Base-by-base conservation (phyloP, 2,113 vertebrate genomes). In the Clarias batrachus region DNA sequence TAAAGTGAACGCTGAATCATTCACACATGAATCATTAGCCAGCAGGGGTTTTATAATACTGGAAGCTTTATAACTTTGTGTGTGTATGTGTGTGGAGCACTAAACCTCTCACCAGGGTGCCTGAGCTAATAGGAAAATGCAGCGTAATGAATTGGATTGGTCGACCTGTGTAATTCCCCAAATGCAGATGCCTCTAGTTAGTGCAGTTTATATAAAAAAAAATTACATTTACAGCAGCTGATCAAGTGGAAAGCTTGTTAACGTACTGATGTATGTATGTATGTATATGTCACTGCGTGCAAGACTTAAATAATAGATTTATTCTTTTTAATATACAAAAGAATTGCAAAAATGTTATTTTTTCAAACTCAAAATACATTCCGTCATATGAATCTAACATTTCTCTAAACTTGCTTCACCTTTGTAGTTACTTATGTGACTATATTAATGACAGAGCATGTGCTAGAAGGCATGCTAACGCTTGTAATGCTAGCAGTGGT, bases 121-220 rank as follows among this genome's bases (percentile, higher is more conserved):
- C 78, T 60, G 30, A 62, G 78, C 56, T 80, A 80, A 62, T 80
- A 80, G 17, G 54, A 80, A 80, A 80, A 80, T 80, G 30, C 78
- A 37, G 19, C 23, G 27, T 80, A 80, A 80, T 80, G 57, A 80
- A 80, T 60, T 80, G 78, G 59, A 81, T 81, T 62, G 57, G 76
- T 41, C 41, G 78, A 62, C 30, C 78, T 81, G 57, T 21, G 21
- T 41, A 41, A 81, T 41, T 60, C 78, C 57, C 57, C 78, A 25
- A 17, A 62, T 41, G 57, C 19, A 0, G 59, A 62, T 62, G 78
- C 19, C 4, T 62, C 57, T 41, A 81, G 57, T 81, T 62, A 62
- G 57, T 62, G 19, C 2, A 62, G 19, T 62, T 81, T 81, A 37
- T 81, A 37, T 37, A 37, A 60, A 62, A 60, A 62, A 27, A 60